phyloP scores from a whole-genome alignment of 2,888 invertebrate species.

The Drosophila paramelanica region DNA sequence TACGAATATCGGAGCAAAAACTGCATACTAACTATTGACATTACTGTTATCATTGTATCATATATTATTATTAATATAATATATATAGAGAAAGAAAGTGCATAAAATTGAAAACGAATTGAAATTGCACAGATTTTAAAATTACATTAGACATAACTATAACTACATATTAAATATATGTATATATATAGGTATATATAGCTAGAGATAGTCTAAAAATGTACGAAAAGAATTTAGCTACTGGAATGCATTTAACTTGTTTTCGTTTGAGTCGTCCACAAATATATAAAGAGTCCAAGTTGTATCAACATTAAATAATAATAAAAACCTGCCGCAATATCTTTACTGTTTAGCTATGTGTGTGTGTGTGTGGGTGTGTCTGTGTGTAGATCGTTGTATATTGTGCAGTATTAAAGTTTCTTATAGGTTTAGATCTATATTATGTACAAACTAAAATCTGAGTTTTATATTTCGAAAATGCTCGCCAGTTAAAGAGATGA shows the following conservation, averaged over 20 bases:
- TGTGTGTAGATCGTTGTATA: constrained; percentile 9
- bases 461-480: constrained; percentile 21
- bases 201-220: constrained; percentile 52
- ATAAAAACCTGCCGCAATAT: constrained; percentile 20
- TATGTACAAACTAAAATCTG: constrained; percentile 28
- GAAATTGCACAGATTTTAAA: constrained; percentile 50
- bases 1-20: constrained; percentile 65
- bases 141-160: constrained; percentile 39
- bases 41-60: constrained; percentile 25
- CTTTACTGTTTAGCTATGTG: constrained; percentile 15
- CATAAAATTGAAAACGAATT: constrained; percentile 32
- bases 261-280: constrained; percentile 29
- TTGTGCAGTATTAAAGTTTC: constrained; percentile 8
- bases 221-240: constrained; percentile 65
- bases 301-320: constrained; percentile 14
- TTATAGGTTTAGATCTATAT: constrained; percentile 11
- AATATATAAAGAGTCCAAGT: constrained; percentile 19
- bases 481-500: constrained; percentile 13
- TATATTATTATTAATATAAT: constrained; percentile 25
- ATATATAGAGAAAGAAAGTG: constrained; percentile 35
- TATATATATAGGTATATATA: constrained; percentile 28
- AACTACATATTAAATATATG: constrained; percentile 32
- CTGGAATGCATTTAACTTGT: constrained; percentile 68
- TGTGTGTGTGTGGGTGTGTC: constrained; percentile 13
- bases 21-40: constrained; percentile 64